Conservation (phyloP, 1,140 invertebrate genomes). For the Bradynema listronoti region DNA sequence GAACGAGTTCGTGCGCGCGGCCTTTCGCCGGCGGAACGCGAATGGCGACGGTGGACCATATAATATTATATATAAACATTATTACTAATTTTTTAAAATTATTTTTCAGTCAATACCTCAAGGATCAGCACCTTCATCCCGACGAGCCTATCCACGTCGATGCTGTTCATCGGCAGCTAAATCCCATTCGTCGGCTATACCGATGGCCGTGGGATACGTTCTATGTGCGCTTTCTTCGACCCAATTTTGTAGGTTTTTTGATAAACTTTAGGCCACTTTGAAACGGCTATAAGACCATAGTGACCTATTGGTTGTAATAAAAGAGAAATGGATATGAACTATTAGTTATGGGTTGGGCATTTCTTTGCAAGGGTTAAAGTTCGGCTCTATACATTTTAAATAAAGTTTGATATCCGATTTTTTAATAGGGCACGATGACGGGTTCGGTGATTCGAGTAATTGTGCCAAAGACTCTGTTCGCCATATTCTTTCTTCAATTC, state of each 20-base stretch:
- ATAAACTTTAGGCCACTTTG: too few relatives aligned
- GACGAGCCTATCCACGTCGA: conserved; percentile 55
- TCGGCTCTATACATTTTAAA: too few relatives aligned
- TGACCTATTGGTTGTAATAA: too few relatives aligned
- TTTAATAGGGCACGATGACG: too few relatives aligned
- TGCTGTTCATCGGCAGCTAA: conserved; percentile 51
- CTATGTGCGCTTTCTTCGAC: conserved; percentile 49
- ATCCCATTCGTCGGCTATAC: conserved; percentile 53
- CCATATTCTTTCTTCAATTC: too few relatives aligned
- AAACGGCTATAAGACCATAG: too few relatives aligned
- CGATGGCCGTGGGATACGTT: conserved; percentile 49
- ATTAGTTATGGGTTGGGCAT: too few relatives aligned
- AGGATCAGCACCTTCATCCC: conserved; percentile 56
- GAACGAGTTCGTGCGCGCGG: conserved; percentile 51
- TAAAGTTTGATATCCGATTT: too few relatives aligned
- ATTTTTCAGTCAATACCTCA: conserved; percentile 40
- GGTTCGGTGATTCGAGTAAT: too few relatives aligned
- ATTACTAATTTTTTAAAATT: conserved; percentile 2
- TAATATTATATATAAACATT: conserved; percentile 17
- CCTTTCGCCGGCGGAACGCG: conserved; percentile 47
- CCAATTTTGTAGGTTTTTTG: conserved; percentile 43
- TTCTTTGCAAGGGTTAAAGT: too few relatives aligned
- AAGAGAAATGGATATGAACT: too few relatives aligned
- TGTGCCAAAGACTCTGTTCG: too few relatives aligned
- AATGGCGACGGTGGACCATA: conserved; percentile 49